phyloP scores from a whole-genome alignment of 2,888 invertebrate genomes.

The Harmothoe impar region DNA sequence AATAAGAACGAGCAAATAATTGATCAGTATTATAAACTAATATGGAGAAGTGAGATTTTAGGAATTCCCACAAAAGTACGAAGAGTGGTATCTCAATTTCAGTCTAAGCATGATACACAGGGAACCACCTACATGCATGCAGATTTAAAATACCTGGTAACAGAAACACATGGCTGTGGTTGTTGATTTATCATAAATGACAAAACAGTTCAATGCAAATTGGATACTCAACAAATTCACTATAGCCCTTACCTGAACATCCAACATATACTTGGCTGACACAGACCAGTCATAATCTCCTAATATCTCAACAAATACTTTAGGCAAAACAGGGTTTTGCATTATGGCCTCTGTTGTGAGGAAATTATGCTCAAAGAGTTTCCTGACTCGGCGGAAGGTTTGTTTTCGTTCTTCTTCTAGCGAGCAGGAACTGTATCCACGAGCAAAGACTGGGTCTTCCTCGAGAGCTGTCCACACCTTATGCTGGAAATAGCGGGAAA shows the following conservation, averaged over 20 bases:
- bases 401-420: constrained; percentile 87
- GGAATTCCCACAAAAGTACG: too few relatives aligned
- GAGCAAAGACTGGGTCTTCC: constrained; percentile 91
- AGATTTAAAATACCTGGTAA: too few relatives aligned
- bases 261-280: constrained; percentile 80
- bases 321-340: neutral
- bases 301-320: constrained; percentile 70
- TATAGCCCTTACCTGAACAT: constrained; percentile 74
- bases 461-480: constrained; percentile 91
- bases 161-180: too few relatives aligned
- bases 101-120: too few relatives aligned
- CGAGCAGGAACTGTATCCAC: constrained; percentile 86
- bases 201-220: too few relatives aligned
- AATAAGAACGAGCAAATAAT: too few relatives aligned
- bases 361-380: constrained; percentile 87
- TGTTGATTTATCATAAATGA: too few relatives aligned
- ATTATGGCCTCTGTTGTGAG: constrained; percentile 79
- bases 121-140: too few relatives aligned
- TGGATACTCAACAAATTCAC: too few relatives aligned
- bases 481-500: constrained; percentile 85
- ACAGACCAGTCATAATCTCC: constrained; percentile 83
- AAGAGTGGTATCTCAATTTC: too few relatives aligned
- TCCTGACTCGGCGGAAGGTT: constrained; percentile 84
- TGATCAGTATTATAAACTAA: too few relatives aligned
- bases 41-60: too few relatives aligned